Evolutionary conservation across 2,888 invertebrate genomes (phyloP).

Genomic region (Amphipyra tragopoginis): DNA sequence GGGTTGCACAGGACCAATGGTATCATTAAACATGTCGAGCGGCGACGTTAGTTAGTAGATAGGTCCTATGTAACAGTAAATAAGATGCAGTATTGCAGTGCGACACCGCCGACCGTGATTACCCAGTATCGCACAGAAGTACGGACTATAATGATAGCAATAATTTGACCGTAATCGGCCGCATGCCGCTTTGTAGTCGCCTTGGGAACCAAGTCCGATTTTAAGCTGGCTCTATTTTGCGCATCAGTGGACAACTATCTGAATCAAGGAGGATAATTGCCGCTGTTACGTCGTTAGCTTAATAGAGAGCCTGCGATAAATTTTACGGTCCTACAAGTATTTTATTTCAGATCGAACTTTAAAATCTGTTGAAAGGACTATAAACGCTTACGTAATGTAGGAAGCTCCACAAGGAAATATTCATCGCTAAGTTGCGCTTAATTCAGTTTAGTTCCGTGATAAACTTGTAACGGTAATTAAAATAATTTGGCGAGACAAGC

Average conservation of each 20-base stretch:
- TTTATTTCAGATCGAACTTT: constrained; percentile 52
- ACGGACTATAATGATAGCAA: constrained; percentile 85
- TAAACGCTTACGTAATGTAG: constrained; percentile 36
- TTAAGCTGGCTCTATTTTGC: constrained; percentile 85
- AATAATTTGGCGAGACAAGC: constrained; percentile 78
- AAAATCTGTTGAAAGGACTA: constrained; percentile 31
- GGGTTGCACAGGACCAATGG: constrained; percentile 41
- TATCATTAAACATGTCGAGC: constrained; percentile 51
- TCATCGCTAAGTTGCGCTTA: constrained; percentile 52
- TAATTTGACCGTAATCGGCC: constrained; percentile 88
- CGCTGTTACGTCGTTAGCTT: constrained; percentile 72
- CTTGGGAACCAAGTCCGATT: constrained; percentile 85
- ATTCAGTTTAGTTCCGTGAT: constrained; percentile 60
- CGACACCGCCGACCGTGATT: constrained; percentile 76
- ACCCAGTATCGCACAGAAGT: constrained; percentile 74
- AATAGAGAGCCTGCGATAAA: constrained; percentile 68
- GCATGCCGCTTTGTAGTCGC: constrained; percentile 84
- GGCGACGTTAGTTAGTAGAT: constrained; percentile 47
- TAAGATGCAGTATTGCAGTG: constrained; percentile 74
- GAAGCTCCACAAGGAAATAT: constrained; percentile 45
- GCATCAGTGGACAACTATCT: constrained; percentile 84
- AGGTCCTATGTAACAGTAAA: constrained; percentile 64
- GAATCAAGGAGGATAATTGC: constrained; percentile 84
- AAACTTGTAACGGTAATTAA: constrained; percentile 76
- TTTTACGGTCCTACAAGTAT: constrained; percentile 43